Base-by-base conservation (phyloP, 2,797 vertebrate species). In the Echiichthys vipera region DNA sequence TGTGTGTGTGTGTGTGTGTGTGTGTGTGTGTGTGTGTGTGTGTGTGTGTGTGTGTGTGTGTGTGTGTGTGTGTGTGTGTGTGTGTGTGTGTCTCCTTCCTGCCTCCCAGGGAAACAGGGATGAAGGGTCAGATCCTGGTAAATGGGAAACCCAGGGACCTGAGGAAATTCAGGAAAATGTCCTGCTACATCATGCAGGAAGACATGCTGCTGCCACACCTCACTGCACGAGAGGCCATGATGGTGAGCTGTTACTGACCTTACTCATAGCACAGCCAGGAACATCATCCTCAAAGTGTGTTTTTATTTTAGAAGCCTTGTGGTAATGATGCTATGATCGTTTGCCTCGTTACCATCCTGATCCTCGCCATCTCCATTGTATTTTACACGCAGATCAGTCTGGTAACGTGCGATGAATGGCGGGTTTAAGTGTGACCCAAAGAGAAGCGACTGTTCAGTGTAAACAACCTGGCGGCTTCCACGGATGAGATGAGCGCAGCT, bases 101-200 rank as follows among this genome's bases (percentile, higher is more conserved):
- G 32, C 2, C 47, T 18, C 29, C 14, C 88, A 98, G 97, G 92
- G 94, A 97, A 93, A 95, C 94, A 0, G 97, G 97, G 22, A 98
- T 97, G 96, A 98, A 96, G 81, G 97, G 97, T 59, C 94, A 97
- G 89, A 96, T 98, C 83, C 89, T 97, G 85, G 96, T 99, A 46
- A 99, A 98, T 0, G 96, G 96, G 71, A 93, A 93, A 70, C 96
- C 92, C 0, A 86, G 97, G 77, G 96, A 98, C 58, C 93, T 96
- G 84, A 94, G 96, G 54, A 97, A 90, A 8, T 99, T 98, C 91
- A 95, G 97, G 68, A 99, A 99, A 92, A 97, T 99, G 97, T 98
- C 97, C 63, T 99, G 97, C 84, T 99, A 99, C 90, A 99, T 99
- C 90, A 98, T 99, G 97, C 97, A 99, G 88, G 96, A 98, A 0